Base-by-base conservation (phyloP, 92 coral and sea anemone genomes). In the Porites cylindrica region DNA sequence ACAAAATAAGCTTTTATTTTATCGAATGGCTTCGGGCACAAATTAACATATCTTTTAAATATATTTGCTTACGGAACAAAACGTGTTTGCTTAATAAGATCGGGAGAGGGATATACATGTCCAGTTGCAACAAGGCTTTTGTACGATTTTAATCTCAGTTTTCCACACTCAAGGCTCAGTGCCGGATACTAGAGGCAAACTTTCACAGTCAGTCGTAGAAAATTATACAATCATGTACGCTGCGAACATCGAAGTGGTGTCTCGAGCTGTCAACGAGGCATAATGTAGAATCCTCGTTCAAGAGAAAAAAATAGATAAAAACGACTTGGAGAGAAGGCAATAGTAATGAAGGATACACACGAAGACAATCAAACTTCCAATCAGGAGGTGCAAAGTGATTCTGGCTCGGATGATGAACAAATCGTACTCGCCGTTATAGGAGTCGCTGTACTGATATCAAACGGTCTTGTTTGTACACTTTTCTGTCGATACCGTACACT, bases 391-490 rank as follows among this genome's bases (percentile, higher is more conserved):
- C 9, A 51, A 16, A 72, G 17, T 29, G 72, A 77, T 2, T 9
- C 50, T 12, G 18, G 8, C 26, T 19, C 83, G 1, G 23, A 38
- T 9, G 83, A 52, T 13, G 20, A 11, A 8, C 51, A 50, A 17
- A 51, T 93, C 10, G 85, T 92, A 4, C 91, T 94, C 8, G 58
- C 88, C 7, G 72, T 86, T 19, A 93, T 96, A 93, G 98, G 96
- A 1, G 70, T 85, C n/a, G 93, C 90, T 18, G 90, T 90, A 12
- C 64, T 95, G 83, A 67, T 95, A 64, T 93, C 96, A 32, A 96
- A 96, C 56, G 85, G 89, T 4, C 93, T 94, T 6, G 98, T 96
- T 6, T 96, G 99, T 82, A 85, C 83, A 9, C 89, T 96, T 43
- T 96, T 93, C 76, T 79, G 86, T 69, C 91, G 80, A 13, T 87